Evolutionary conservation across 2,888 invertebrate species (phyloP), one percentile per base, ranked within the genome.

Genomic region (Andricus quercusramuli): DNA sequence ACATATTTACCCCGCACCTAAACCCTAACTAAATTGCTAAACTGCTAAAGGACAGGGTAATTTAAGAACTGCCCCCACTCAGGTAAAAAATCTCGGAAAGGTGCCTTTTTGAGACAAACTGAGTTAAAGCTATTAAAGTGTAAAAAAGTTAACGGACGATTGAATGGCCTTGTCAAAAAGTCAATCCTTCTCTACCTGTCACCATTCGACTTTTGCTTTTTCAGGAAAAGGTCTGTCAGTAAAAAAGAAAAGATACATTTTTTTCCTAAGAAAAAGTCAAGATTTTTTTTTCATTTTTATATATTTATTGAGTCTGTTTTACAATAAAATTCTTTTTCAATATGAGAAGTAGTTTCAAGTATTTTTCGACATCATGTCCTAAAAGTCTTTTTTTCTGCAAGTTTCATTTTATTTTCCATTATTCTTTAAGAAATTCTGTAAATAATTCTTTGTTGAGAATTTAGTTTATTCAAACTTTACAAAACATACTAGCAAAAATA

Each of bases 111-210:
- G 56, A 56, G n/a, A 32, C 15, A 37, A 74, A 15, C 5, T n/a
- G 20, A 25, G 32, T 20, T 56, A n/a, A 74, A n/a, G 56, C n/a
- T 74, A 56, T 74, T 59, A 74, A 74, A 56, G 15, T 74, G 32
- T 74, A 74, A 74, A 74, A 59, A 74, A 32, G 20, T 32, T 22
- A 56, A 74, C 51, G 22, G 37, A 13, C 70, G 20, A 80, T 82
- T 78, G 78, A 76, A 80, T 74, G 78, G 67, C 83, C 83, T 82
- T 83, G 82, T 83, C 32, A 79, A 82, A 81, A 79, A 83, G 80
- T 83, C 80, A 83, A 82, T 83, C 79, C 82, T 82, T 80, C 74
- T 56, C 56, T 74, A 29, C 51, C 32, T 51, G 68, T 37, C 44
- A 9, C 51, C 20, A 20, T 51, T 51, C 20, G 11, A 47, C 41